Evolutionary conservation across 2,113 vertebrate species (phyloP).

Genomic region (Psittacara wagleri): DNA sequence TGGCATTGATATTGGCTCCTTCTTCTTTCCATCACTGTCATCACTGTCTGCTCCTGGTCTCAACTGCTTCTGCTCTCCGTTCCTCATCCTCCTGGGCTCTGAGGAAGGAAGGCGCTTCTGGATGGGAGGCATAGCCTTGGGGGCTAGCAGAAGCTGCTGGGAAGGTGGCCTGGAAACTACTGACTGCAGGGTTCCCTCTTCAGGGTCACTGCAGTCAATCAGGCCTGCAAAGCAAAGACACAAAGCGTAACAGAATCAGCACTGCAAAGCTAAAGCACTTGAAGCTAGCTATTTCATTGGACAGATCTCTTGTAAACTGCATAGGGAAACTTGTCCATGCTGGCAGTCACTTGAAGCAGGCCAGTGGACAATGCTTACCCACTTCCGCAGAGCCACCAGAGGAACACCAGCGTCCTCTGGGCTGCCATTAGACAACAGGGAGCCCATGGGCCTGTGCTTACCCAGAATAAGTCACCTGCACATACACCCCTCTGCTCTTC

Average conservation of each 20-base stretch:
- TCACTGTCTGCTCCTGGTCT: background rate
- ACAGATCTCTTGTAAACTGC: background rate
- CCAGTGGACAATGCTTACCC: background rate
- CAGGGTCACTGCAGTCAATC: background rate
- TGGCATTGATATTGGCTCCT: background rate
- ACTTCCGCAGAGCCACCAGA: background rate
- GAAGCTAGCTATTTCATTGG: background rate
- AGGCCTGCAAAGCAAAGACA: background rate
- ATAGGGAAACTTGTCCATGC: background rate
- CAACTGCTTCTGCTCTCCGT: background rate
- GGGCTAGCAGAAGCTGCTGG: slow-evolving; percentile 36
- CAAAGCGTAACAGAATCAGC: background rate
- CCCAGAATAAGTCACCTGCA: background rate
- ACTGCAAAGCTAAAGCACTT: background rate
- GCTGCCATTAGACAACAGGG: background rate
- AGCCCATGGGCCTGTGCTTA: background rate
- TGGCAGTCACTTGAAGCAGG: background rate
- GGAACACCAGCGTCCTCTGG: background rate
- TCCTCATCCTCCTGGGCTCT: background rate
- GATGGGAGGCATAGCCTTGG: slow-evolving; percentile 50
- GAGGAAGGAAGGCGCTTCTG: slow-evolving; percentile 24
- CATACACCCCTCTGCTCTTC: background rate
- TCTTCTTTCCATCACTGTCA: background rate
- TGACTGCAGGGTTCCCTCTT: background rate
- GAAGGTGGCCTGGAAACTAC: background rate